Conservation (phyloP, 2,888 invertebrate species). For the Phalera bucephala region DNA sequence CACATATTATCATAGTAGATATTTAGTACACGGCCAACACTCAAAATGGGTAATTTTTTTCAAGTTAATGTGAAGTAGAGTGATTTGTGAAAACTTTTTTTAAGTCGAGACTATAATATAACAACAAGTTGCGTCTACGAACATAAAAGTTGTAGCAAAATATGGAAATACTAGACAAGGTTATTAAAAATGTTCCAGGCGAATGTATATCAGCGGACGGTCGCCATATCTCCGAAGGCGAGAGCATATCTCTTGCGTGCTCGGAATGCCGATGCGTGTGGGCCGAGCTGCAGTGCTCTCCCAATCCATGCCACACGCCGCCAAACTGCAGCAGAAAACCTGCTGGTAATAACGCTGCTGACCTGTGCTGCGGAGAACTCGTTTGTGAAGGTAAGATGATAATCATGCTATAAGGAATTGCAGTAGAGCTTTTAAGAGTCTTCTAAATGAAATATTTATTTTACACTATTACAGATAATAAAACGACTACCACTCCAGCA, state of each 20-base stretch:
- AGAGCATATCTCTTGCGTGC: conserved; percentile 50
- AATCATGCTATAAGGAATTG: too few species aligned
- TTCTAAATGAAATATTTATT: too few species aligned
- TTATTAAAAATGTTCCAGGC: conserved; percentile 33
- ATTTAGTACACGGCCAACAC: too few species aligned
- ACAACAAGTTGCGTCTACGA: too few species aligned
- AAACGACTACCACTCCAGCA: conserved; percentile 29
- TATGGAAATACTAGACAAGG: too few species aligned
- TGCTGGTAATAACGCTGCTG: conserved; percentile 28
- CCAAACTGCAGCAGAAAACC: conserved; percentile 32
- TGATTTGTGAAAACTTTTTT: too few species aligned
- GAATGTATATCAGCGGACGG: conserved; percentile 62
- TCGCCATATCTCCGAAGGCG: conserved; percentile 52
- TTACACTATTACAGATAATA: conserved; percentile 47
- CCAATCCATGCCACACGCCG: conserved; percentile 47
- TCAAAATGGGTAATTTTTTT: too few species aligned
- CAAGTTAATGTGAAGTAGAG: too few species aligned
- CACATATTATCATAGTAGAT: too few species aligned
- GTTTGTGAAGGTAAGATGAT: conserved; percentile 47
- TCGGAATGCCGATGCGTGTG: conserved; percentile 61
- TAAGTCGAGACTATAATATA: too few species aligned
- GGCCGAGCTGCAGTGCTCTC: conserved; percentile 57
- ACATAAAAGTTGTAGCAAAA: too few species aligned
- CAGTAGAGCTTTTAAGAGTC: too few species aligned
- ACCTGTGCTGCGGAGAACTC: conserved; percentile 64